Percentiles rank a stretch among this genome's conserved stretches.
Conservation (phyloP, 1,140 invertebrate genomes). For the Tachypleus tridentatus region DNA sequence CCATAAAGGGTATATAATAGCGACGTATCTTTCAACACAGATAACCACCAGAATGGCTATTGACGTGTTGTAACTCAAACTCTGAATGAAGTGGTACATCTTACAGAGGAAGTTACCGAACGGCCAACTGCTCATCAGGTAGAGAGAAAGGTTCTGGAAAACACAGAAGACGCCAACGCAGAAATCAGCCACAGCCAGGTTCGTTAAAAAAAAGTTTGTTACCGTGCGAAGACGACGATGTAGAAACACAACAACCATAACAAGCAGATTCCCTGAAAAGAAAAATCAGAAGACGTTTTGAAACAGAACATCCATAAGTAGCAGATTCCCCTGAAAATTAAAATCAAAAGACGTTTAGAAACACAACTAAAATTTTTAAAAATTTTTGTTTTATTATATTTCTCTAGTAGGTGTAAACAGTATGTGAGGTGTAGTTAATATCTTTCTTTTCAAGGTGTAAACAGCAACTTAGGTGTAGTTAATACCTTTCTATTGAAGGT, state of each 20-base stretch:
- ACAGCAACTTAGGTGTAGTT: no score
- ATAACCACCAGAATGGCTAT: conserved; percentile 68
- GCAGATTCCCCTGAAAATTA: no score
- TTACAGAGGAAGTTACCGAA: conserved; percentile 67
- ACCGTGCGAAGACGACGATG: conserved; percentile 61
- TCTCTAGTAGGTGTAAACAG: no score
- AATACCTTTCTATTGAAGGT: no score
- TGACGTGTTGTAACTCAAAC: conserved; percentile 63
- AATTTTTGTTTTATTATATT: no score
- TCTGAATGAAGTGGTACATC: conserved; percentile 69
- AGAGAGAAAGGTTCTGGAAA: conserved; percentile 64
- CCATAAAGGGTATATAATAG: conserved; percentile 66
- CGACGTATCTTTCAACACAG: conserved; percentile 66
- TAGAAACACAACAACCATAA: conserved; percentile 63
- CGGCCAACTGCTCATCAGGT: conserved; percentile 59
- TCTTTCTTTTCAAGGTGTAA: no score
- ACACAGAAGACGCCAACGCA: conserved; percentile 76
- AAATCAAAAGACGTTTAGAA: no score
- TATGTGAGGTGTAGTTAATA: no score
- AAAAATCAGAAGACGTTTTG: conserved; percentile 26
- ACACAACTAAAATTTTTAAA: no score
- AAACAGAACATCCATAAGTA: conserved; percentile 67
- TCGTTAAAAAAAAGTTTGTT: conserved; percentile 73
- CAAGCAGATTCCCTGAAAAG: conserved; percentile 43
- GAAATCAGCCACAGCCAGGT: conserved; percentile 67